phyloP scores from a whole-genome alignment of 2,888 invertebrate species.

The Leucozona laternaria region DNA sequence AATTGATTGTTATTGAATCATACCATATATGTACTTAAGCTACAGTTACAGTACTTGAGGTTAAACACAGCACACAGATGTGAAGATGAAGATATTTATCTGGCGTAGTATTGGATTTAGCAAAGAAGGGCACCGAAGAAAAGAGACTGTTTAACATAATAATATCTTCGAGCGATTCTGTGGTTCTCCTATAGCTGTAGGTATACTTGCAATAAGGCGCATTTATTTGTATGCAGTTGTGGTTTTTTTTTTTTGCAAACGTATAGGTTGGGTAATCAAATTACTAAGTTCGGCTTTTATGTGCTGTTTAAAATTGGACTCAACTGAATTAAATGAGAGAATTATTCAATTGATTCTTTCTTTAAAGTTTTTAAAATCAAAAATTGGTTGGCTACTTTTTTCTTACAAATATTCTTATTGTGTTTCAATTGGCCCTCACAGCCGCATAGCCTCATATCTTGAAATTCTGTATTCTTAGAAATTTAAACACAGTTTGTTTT shows the following conservation, averaged over 20 bases:
- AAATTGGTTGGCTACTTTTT: neutral
- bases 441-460: too few relatives aligned
- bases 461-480: too few relatives aligned
- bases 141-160: slow-evolving; percentile 61
- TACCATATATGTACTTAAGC: slow-evolving; percentile 33
- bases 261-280: slow-evolving; percentile 64
- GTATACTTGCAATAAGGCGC: slow-evolving; percentile 25
- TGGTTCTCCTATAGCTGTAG: slow-evolving; percentile 10
- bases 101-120: slow-evolving; percentile 31
- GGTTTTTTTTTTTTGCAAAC: slow-evolving; percentile 44
- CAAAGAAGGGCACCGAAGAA: slow-evolving; percentile 36
- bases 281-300: slow-evolving; percentile 60
- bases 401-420: too few relatives aligned
- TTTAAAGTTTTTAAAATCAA: neutral
- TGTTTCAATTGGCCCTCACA: too few relatives aligned
- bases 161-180: slow-evolving; percentile 62
- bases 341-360: slow-evolving; percentile 48
- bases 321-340: slow-evolving; percentile 8
- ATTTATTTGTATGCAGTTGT: slow-evolving; percentile 35
- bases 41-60: slow-evolving; percentile 42
- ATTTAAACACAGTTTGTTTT: too few relatives aligned
- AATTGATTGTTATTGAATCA: slow-evolving; percentile 73
- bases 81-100: slow-evolving; percentile 29
- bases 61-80: slow-evolving; percentile 3
- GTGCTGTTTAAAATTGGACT: slow-evolving; percentile 48